Percentiles rank a stretch among this genome's conserved stretches.
phyloP scores from a whole-genome alignment of 92 coral and sea anemone species.

The Siderastrea radians region DNA sequence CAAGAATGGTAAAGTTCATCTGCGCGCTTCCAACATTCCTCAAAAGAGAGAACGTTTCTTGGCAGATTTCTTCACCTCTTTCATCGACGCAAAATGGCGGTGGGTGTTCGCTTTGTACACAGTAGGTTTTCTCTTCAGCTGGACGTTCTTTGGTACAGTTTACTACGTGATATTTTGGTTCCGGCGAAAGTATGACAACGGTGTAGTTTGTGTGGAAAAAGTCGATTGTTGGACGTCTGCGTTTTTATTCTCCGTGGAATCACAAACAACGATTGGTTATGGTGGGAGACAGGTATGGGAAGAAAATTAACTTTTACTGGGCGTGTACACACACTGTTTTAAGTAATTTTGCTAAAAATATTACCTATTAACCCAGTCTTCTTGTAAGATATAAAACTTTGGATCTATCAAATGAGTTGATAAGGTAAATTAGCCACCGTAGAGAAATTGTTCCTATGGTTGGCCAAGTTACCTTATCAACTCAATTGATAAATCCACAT shows the following conservation, averaged over 20 bases:
- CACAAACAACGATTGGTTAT: conserved; percentile 98
- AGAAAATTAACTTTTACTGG: background rate
- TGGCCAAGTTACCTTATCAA: no score
- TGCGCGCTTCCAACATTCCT: conserved; percentile 79
- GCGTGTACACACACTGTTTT: background rate
- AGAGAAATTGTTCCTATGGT: no score
- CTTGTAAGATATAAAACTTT: no score
- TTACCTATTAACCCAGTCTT: no score
- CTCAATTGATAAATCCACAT: no score
- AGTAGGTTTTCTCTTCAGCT: conserved; percentile 85
- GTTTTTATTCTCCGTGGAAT: conserved; percentile 94
- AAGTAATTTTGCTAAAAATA: no score
- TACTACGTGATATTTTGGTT: conserved; percentile 87
- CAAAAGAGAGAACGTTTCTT: conserved; percentile 77
- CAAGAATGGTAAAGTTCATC: conserved; percentile 78
- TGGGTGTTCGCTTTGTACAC: conserved; percentile 84
- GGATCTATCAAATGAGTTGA: no score
- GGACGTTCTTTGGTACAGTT: conserved; percentile 89
- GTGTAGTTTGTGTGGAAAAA: conserved; percentile 83
- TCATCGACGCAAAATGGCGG: conserved; percentile 91
- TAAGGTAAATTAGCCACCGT: no score
- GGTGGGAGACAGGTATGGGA: conserved; percentile 96
- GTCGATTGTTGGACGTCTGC: conserved; percentile 95
- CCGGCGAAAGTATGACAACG: conserved; percentile 54
- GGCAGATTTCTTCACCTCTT: conserved; percentile 90